phyloP scores from a whole-genome alignment of 2,113 vertebrate species.

The Apus apus region DNA sequence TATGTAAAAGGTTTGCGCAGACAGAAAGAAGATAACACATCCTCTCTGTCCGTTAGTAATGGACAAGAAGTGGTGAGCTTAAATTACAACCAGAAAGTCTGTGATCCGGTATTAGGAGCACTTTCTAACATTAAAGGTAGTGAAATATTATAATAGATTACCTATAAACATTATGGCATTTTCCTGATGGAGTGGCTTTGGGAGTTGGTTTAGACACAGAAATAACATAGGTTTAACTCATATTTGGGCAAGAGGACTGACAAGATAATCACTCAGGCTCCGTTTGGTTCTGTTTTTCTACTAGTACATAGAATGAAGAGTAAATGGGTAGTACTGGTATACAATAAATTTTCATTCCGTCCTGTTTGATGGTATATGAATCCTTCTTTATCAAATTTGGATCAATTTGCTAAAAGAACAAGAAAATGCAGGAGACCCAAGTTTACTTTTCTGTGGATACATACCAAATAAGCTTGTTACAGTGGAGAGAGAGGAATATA shows the following conservation, averaged over 20 bases:
- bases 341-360: background rate
- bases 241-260: background rate
- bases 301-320: background rate
- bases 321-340: background rate
- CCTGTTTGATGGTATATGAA: background rate
- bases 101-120: background rate
- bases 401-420: background rate
- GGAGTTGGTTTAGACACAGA: background rate
- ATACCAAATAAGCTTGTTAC: background rate
- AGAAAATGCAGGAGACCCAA: background rate
- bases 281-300: background rate
- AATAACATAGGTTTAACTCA: background rate
- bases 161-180: background rate
- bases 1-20: background rate
- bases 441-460: background rate
- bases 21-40: background rate
- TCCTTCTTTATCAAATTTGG: background rate
- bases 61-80: background rate
- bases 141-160: background rate
- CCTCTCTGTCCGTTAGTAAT: background rate
- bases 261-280: background rate
- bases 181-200: background rate
- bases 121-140: background rate
- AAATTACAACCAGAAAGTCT: background rate
- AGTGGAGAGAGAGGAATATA: background rate